Base-by-base conservation (phyloP, 1,140 invertebrate genomes). In the Vollenhovia emeryi region DNA sequence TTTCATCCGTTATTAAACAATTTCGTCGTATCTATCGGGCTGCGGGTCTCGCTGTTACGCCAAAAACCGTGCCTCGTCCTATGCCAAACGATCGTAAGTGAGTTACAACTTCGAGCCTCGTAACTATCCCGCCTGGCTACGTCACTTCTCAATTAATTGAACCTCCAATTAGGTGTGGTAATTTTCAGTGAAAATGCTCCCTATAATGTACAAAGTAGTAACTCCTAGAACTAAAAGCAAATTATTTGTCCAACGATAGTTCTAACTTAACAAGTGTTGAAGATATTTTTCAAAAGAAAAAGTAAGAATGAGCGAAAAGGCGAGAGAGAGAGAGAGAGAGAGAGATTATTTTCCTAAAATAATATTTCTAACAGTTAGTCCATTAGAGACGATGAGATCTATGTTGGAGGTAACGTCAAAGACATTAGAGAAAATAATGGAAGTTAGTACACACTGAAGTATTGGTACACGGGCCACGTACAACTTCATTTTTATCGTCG, bases 1-100 rank as follows among this genome's bases (percentile, higher is more conserved):
- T 90, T 90, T 85, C 86, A 88, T 86, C 86, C 76, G 88, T 89
- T 89, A 88, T 90, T 90, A 90, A 90, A 90, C 74, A 90, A 90
- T 90, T 90, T 90, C 52, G 55, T 80, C 43, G 69, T 48, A 24
- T 43, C 80, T 50, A 66, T 2, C 45, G 40, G 27, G 6, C 8
- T 27, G 7, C 40, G 43, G 68, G 24, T 6, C 18, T 71, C 69
- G 69, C 43, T 40, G 45, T 87, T 74, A 0, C 52, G 45, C 15
- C 60, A 11, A 82, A 73, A 82, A 45, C 40, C 18, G n/a, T 52
- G 64, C 33, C n/a, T 24, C 27, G 40, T 11, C 7, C 78, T 71
- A 45, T 33, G 33, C 24, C 13, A 43, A 80, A 55, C 48, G 33
- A 48, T 43, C 15, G 27, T 40, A 21, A 71, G n/a, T 24, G 75